These are phyloP conservation scores for Hypomesus transpacificus DNA, from an alignment of 2,113 vertebrate genomes.

Conservation along the genomic window DNA sequence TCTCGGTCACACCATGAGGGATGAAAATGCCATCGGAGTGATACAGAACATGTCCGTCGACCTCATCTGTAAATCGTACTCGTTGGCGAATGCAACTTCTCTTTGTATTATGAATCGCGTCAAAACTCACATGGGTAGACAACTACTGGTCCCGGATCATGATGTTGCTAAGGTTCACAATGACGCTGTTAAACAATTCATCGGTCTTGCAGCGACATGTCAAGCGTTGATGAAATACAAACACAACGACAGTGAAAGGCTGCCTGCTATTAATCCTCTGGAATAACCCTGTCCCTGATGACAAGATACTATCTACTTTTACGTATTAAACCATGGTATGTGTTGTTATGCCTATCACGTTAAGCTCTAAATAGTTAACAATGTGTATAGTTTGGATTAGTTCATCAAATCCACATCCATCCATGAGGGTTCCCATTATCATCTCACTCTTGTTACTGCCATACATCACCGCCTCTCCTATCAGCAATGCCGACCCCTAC, in stretches of 20 bases:
- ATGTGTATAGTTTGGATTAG: neutral
- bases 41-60: constrained; percentile 4
- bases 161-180: constrained; percentile 3
- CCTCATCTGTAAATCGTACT: constrained; percentile 6
- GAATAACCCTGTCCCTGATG: neutral
- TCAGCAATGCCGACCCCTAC: neutral
- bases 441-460: neutral
- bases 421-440: neutral
- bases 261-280: too few relatives aligned
- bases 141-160: neutral
- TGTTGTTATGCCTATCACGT: neutral
- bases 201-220: neutral
- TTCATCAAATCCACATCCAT: neutral
- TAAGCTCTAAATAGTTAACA: neutral
- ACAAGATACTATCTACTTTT: neutral
- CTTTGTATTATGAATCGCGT: neutral
- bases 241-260: neutral
- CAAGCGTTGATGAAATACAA: constrained; percentile 10
- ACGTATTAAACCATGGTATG: neutral
- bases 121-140: neutral
- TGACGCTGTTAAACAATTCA: constrained; percentile 5
- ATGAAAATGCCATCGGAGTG: neutral
- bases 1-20: neutral
- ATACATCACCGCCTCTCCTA: neutral
- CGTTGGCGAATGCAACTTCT: neutral